Percentiles rank a stretch among this genome's conserved stretches.
These are phyloP conservation scores for Chironomus tentans DNA, from an alignment of 2,888 invertebrate genomes.

Conservation along the genomic window DNA sequence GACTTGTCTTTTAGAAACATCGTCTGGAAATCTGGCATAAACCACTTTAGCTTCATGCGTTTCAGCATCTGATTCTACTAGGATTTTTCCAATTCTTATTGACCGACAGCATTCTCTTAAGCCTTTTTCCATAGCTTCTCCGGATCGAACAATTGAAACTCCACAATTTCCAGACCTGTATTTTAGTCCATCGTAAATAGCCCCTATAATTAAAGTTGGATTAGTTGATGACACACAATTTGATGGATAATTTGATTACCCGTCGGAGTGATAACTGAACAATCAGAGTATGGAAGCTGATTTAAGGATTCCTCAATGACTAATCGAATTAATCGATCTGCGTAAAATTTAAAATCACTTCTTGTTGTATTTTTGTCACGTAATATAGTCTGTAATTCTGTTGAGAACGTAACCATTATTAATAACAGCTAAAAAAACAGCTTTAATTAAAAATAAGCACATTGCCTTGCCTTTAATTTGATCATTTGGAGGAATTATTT, in stretches of 20 bases:
- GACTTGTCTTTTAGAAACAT: constrained; percentile 79
- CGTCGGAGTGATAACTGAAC: constrained; percentile 90
- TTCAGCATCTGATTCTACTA: constrained; percentile 92
- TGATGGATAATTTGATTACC: no score
- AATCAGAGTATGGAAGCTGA: constrained; percentile 87
- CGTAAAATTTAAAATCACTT: constrained; percentile 97
- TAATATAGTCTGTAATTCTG: constrained; percentile 74
- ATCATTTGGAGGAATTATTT: constrained; percentile 38
- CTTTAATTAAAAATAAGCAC: neutral
- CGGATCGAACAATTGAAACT: constrained; percentile 89
- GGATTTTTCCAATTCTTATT: constrained; percentile 95
- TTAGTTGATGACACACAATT: no score
- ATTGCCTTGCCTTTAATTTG: constrained; percentile 34
- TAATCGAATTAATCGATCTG: constrained; percentile 90
- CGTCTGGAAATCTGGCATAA: constrained; percentile 95
- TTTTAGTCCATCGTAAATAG: constrained; percentile 81
- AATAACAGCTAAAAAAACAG: no score
- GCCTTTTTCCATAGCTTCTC: constrained; percentile 95
- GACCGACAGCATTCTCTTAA: constrained; percentile 95
- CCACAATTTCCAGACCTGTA: constrained; percentile 98
- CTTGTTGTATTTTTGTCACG: constrained; percentile 80
- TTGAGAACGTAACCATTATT: no score
- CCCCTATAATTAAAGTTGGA: no score
- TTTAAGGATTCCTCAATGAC: constrained; percentile 98
- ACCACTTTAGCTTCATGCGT: constrained; percentile 95